Conservation (phyloP, 2,888 invertebrate species). For the Caenorhabditis sp. region DNA sequence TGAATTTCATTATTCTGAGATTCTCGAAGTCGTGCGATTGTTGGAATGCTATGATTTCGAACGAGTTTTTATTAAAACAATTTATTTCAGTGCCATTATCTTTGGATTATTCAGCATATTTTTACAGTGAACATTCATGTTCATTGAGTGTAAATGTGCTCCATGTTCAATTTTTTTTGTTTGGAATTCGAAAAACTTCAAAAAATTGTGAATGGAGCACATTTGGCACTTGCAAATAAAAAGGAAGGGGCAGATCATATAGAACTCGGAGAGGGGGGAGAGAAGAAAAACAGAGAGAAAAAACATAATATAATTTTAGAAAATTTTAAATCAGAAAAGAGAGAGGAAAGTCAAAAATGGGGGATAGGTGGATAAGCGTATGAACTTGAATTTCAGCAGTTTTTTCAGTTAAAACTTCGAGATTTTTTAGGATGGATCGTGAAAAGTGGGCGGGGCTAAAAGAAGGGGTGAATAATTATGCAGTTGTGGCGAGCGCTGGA, state of each 20-base stretch:
- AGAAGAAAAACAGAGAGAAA: too few species aligned
- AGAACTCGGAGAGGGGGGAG: not conserved
- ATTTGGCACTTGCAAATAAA: not conserved
- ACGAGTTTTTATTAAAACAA: too few species aligned
- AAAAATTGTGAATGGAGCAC: not conserved
- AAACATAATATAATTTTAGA: too few species aligned
- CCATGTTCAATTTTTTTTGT: not conserved
- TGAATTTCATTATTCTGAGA: too few species aligned
- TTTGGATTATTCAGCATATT: too few species aligned
- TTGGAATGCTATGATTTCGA: too few species aligned
- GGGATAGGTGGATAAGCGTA: not conserved
- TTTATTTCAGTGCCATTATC: too few species aligned
- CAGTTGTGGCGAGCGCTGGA: not conserved
- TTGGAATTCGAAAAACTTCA: not conserved
- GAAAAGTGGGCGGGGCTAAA: too few species aligned
- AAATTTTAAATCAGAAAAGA: too few species aligned
- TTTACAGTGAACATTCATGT: too few species aligned
- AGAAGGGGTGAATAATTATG: too few species aligned
- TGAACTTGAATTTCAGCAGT: not conserved
- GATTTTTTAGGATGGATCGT: not conserved
- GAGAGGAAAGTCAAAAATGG: not conserved
- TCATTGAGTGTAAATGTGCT: not conserved
- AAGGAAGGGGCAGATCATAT: not conserved
- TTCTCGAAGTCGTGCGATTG: too few species aligned
- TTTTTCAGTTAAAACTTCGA: not conserved